phyloP scores from a whole-genome alignment of 30 jellyfish, hydroid and myxozoan species.

The Chrysaora quinquecirrha region DNA sequence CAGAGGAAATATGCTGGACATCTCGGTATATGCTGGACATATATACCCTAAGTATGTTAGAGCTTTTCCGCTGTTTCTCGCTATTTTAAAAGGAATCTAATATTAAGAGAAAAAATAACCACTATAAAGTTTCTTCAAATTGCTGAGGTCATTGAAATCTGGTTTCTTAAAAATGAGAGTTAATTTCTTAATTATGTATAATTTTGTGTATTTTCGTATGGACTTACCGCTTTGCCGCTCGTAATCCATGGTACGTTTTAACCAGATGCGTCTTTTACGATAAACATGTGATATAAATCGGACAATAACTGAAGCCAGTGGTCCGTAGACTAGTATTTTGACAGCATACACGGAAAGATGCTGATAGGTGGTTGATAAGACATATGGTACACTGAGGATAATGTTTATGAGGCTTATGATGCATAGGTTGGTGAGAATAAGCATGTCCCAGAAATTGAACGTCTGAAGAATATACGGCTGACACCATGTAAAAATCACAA shows the following conservation, averaged over 20 bases:
- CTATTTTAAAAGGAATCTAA: too few relatives aligned
- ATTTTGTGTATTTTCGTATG: too few relatives aligned
- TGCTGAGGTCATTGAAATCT: too few relatives aligned
- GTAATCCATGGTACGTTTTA: background rate
- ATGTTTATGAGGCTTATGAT: conserved; percentile 71
- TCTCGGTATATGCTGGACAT: too few relatives aligned
- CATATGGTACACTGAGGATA: conserved; percentile 77
- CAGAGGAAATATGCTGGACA: too few relatives aligned
- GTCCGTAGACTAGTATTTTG: conserved; percentile 65
- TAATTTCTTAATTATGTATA: too few relatives aligned
- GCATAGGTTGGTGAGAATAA: conserved; percentile 74
- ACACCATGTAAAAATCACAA: conserved; percentile 64
- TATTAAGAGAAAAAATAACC: too few relatives aligned
- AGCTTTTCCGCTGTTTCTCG: too few relatives aligned
- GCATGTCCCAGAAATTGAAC: conserved; percentile 87
- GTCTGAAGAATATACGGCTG: conserved; percentile 88
- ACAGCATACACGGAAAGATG: background rate
- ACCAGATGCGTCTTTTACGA: conserved; percentile 9
- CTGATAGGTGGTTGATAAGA: conserved; percentile 35
- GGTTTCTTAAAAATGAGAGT: too few relatives aligned
- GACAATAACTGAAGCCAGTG: conserved; percentile 48
- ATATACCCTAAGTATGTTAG: too few relatives aligned
- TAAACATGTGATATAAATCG: conserved; percentile 32
- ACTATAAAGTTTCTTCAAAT: too few relatives aligned
- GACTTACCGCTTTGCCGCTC: conserved; percentile 30